Conservation (phyloP, 2,888 invertebrate genomes). For the Dolomedes plantarius region DNA sequence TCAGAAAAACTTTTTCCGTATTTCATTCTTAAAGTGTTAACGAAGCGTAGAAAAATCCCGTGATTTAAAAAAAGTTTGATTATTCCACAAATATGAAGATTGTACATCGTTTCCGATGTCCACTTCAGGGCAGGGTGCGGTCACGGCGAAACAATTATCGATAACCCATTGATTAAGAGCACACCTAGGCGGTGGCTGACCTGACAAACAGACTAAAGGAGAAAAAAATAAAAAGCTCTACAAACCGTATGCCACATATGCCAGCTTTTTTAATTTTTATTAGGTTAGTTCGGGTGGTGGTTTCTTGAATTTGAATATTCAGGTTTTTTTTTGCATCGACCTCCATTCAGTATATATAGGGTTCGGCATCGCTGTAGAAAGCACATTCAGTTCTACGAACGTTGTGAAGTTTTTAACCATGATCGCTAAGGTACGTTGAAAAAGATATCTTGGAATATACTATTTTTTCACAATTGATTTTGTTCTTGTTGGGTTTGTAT, state of each 20-base stretch:
- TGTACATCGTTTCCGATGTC: neutral
- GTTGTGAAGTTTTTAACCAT: conserved; percentile 20
- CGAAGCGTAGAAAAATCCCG: no score
- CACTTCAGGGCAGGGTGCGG: conserved; percentile 53
- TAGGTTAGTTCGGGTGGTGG: conserved; percentile 62
- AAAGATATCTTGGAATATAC: neutral
- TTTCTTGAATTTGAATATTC: conserved; percentile 25
- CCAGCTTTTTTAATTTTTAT: conserved; percentile 44
- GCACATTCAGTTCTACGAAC: neutral
- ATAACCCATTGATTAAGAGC: conserved; percentile 65
- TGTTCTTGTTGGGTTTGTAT: no score
- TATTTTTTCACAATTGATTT: no score
- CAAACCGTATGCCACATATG: conserved; percentile 58
- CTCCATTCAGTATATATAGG: neutral
- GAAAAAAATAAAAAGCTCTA: conserved; percentile 18
- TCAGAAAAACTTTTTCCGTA: no score
- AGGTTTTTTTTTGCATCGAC: neutral
- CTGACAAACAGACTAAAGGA: conserved; percentile 6
- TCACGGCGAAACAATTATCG: conserved; percentile 61
- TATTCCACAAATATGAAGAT: neutral
- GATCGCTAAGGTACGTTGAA: conserved; percentile 56
- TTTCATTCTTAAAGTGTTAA: no score
- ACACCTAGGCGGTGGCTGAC: conserved; percentile 59
- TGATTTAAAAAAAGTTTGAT: no score
- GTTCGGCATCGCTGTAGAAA: neutral